phyloP scores from a whole-genome alignment of 2,797 vertebrate species.

The Pterois miles region DNA sequence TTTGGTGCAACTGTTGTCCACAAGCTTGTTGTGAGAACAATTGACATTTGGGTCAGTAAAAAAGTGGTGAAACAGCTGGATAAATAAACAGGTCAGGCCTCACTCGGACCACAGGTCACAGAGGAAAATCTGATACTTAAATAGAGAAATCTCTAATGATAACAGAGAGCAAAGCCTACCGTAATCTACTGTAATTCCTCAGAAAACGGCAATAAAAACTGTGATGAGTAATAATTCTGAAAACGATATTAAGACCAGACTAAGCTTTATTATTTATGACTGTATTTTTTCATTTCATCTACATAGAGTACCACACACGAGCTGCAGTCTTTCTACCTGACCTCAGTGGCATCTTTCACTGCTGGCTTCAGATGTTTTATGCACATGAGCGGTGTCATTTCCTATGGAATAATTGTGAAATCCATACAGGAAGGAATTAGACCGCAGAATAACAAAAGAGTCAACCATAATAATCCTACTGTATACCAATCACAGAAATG shows the following conservation, averaged over 20 bases:
- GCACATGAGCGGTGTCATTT: conserved; percentile 5
- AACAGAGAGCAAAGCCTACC: conserved; percentile 24
- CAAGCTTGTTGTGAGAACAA: neutral
- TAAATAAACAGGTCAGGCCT: conserved; percentile 14
- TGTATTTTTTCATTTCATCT: neutral
- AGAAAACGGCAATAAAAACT: neutral
- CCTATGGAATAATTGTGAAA: conserved; percentile 18
- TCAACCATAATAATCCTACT: neutral
- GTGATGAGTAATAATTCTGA: conserved; percentile 40
- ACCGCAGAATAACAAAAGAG: conserved; percentile 19
- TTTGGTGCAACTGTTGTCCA: neutral
- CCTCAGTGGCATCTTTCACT: conserved; percentile 11
- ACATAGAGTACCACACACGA: neutral
- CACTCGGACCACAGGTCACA: conserved; percentile 17
- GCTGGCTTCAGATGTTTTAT: neutral
- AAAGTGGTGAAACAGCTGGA: conserved; percentile 4
- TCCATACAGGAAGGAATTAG: conserved; percentile 11
- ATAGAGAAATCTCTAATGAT: conserved; percentile 17
- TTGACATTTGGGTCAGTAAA: neutral
- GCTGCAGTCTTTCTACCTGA: neutral
- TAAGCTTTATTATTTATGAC: conserved; percentile 32
- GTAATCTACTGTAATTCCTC: conserved; percentile 31
- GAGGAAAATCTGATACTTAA: conserved; percentile 20
- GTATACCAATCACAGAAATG: neutral
- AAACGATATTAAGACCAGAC: conserved; percentile 21